These are phyloP conservation scores for Amazona ochrocephala DNA, from an alignment of 2,797 vertebrate genomes.

Conservation along the genomic window DNA sequence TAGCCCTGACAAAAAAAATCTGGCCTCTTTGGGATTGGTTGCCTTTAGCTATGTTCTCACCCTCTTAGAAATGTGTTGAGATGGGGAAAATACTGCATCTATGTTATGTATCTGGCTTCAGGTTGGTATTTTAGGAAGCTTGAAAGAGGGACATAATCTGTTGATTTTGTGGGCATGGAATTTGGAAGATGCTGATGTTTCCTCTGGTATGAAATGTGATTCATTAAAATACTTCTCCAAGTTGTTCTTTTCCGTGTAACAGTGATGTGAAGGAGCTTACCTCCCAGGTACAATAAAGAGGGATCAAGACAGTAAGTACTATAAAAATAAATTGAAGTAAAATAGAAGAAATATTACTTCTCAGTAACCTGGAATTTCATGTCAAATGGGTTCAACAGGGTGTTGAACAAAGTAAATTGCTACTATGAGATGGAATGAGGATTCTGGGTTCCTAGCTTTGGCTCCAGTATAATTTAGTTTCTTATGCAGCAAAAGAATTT, in stretches of 20 bases:
- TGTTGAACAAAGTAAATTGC: conserved; percentile 57
- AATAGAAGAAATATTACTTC: not conserved
- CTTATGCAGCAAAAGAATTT: not conserved
- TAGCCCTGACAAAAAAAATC: not conserved
- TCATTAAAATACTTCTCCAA: not conserved
- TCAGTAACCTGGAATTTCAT: conserved; percentile 46
- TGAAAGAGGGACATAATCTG: not conserved
- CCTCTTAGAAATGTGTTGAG: too few relatives aligned
- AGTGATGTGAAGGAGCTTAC: not conserved
- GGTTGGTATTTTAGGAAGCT: not conserved
- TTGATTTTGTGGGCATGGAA: not conserved
- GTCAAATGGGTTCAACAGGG: conserved; percentile 45
- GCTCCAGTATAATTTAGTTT: conserved; percentile 33
- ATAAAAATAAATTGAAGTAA: conserved; percentile 37
- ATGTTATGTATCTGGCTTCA: not conserved
- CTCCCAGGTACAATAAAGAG: not conserved
- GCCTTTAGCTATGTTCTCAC: too few relatives aligned
- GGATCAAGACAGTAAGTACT: conserved; percentile 2
- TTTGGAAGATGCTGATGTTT: not conserved
- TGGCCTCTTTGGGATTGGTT: too few relatives aligned
- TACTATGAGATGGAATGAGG: conserved; percentile 34
- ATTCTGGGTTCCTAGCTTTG: conserved; percentile 8
- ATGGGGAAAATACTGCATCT: not conserved
- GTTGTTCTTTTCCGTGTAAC: conserved; percentile 4
- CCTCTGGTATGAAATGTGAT: not conserved